Evolutionary conservation across 2,797 vertebrate species (phyloP), one percentile per base, ranked within the genome.

Genomic region (Telmatherina bonti): DNA sequence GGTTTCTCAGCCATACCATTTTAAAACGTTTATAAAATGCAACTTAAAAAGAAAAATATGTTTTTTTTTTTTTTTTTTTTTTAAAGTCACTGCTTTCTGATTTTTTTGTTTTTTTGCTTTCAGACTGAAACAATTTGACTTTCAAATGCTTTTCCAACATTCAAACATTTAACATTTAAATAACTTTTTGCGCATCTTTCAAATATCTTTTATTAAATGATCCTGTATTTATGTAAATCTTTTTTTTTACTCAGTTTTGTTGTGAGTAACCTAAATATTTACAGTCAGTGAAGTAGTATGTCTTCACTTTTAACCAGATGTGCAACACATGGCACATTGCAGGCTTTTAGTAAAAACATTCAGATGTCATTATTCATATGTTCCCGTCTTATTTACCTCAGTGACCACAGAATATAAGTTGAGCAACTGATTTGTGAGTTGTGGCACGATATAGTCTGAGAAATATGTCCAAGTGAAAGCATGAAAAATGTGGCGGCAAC

Each of bases 301-400:
- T 29, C 9, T 30, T 26, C 36, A 4, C 54, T 58, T 64, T 35
- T 62, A 70, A 67, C 53, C 35, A 56, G 13, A 7, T 67, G 29
- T 43, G 56, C 4, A 31, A 27, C 12, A 73, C 31, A 30, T 31
- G 6, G 16, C 53, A 55, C 8, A 8, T 31, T 55, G 16, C 8
- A 18, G 10, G 30, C 18, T 20, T 55, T 8, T 18, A 15, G 16
- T n/a, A 8, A 29, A 7, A 29, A 73, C 38, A 65, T 79, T 74
- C 62, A 81, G 56, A 83, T 57, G 56, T 4, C 3, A 7, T 76
- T 76, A 75, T 43, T 52, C 0, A 57, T 65, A 43, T 57, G 38
- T 35, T 15, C 26, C 26, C 22, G 47, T 61, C 5, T 52, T 8
- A 35, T 49, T n/a, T 13, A 7, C 7, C 24, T 43, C 51, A 11